A percentile compares a stretch with the other conserved stretches of the same genome.
phyloP scores from a whole-genome alignment of 2,888 invertebrate species.

The Anoplius nigerrimus region DNA sequence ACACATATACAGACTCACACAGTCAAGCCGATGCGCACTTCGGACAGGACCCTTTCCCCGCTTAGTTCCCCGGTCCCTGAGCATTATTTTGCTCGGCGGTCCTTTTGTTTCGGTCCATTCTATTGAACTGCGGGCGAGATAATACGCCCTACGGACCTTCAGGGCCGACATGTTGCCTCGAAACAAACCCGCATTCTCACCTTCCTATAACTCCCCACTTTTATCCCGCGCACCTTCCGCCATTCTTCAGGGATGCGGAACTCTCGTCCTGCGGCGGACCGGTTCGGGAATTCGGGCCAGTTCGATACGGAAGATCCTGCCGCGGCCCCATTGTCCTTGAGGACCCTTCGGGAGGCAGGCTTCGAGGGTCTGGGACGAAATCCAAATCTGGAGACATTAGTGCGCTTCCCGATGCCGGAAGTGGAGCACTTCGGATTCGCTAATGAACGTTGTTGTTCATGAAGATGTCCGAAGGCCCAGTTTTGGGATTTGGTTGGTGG shows the following conservation, averaged over 20 bases:
- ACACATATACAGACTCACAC: constrained; percentile 4
- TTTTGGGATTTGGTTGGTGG: too few species aligned
- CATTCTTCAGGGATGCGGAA: constrained; percentile 18
- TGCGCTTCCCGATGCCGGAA: too few species aligned
- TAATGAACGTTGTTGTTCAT: too few species aligned
- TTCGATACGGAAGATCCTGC: not conserved
- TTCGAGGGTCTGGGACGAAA: too few species aligned
- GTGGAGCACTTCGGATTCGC: too few species aligned
- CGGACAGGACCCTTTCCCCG: constrained; percentile 62
- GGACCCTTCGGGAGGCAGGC: too few species aligned
- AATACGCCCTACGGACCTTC: constrained; percentile 64
- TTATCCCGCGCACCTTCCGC: constrained; percentile 44
- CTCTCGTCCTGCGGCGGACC: constrained; percentile 21
- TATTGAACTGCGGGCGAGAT: constrained; percentile 70
- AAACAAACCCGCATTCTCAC: constrained; percentile 60
- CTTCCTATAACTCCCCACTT: constrained; percentile 57
- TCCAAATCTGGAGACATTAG: too few species aligned
- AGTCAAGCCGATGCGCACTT: not conserved
- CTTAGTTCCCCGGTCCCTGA: constrained; percentile 64
- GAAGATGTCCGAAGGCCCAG: too few species aligned
- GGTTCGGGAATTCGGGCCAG: not conserved
- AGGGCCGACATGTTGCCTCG: constrained; percentile 52
- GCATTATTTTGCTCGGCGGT: constrained; percentile 69
- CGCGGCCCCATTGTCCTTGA: too few species aligned
- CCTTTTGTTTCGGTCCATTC: constrained; percentile 70